Percentiles rank a stretch among this genome's conserved stretches.
These are phyloP conservation scores for Calonectris borealis DNA, from an alignment of 2,113 vertebrate species.

Conservation along the genomic window DNA sequence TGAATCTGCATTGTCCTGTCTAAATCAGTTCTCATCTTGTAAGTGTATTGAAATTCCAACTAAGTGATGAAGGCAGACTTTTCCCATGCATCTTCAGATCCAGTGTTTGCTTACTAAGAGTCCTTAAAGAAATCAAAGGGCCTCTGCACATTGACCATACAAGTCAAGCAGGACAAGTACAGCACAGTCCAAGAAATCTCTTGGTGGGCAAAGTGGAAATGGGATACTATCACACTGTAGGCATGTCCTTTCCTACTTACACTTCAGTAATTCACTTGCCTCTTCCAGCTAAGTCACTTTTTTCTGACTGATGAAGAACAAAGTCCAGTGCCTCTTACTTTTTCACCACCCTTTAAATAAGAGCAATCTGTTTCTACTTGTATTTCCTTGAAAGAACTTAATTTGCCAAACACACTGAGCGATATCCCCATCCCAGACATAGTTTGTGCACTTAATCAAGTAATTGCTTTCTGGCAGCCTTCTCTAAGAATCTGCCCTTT, in stretches of 20 bases:
- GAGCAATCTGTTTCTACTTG: background rate
- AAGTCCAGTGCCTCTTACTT: background rate
- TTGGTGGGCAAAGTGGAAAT: background rate
- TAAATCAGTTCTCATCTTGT: background rate
- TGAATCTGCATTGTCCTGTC: background rate
- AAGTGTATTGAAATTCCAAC: background rate
- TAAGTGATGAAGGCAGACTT: background rate
- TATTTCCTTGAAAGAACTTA: background rate
- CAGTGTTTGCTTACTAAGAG: background rate
- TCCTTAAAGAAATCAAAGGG: background rate
- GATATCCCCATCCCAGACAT: background rate
- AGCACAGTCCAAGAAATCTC: background rate
- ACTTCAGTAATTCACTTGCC: background rate
- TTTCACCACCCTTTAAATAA: background rate
- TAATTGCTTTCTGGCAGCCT: background rate
- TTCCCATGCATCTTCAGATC: background rate
- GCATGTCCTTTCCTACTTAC: background rate
- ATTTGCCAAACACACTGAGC: background rate
- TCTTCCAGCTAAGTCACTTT: background rate
- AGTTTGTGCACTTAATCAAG: background rate
- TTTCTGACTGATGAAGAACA: background rate
- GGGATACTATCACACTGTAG: background rate
- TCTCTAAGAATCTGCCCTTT: background rate
- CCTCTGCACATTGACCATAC: background rate
- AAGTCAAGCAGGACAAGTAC: background rate